Conservation (phyloP, 30 jellyfish, hydroid and myxozoan genomes). For the Aurelia sp. region DNA sequence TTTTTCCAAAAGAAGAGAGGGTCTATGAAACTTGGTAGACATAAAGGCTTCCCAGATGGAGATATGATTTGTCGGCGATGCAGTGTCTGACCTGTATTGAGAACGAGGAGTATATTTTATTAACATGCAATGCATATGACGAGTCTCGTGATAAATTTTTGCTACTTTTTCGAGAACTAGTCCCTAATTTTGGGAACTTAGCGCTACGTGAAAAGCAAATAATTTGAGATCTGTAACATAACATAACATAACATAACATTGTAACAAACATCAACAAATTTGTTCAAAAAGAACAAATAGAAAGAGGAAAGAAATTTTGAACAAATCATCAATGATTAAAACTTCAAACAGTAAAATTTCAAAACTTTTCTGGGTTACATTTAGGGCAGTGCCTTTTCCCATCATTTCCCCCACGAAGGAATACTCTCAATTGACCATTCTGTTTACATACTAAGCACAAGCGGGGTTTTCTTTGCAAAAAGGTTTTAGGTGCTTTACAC, state of each 20-base stretch:
- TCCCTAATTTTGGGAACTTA: too few relatives aligned
- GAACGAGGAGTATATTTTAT: too few relatives aligned
- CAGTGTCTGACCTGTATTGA: too few relatives aligned
- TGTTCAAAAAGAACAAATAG: background rate
- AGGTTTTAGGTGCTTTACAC: background rate
- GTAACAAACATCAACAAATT: background rate
- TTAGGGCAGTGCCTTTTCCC: background rate
- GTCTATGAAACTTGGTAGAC: too few relatives aligned
- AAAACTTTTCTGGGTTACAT: background rate
- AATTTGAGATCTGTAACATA: background rate
- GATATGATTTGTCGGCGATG: too few relatives aligned
- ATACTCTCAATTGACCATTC: background rate
- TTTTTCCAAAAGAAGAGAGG: too few relatives aligned
- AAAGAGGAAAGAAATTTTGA: background rate
- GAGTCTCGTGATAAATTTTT: too few relatives aligned
- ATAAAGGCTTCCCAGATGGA: too few relatives aligned
- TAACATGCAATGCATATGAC: too few relatives aligned
- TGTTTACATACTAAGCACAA: background rate
- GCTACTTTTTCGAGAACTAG: too few relatives aligned
- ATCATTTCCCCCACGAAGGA: background rate
- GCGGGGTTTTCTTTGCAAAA: background rate
- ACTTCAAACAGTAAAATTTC: background rate
- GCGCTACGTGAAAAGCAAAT: too few relatives aligned
- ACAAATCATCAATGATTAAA: background rate
- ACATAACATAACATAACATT: background rate